phyloP scores from a whole-genome alignment of 2,797 vertebrate species.

The Scomberomorus guttatus region DNA sequence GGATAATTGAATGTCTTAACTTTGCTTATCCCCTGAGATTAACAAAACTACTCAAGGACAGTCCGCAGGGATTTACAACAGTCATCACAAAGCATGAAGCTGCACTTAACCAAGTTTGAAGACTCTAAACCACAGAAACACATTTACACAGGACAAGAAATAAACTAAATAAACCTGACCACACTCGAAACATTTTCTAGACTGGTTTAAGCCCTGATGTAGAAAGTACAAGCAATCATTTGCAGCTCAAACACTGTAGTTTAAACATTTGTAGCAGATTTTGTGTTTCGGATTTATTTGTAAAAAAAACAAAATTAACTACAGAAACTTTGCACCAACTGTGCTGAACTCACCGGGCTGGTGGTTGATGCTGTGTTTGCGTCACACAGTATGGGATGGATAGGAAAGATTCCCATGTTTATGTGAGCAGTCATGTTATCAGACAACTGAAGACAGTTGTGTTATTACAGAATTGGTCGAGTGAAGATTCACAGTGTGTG shows the following conservation, averaged over 20 bases:
- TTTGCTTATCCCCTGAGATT: conserved; percentile 22
- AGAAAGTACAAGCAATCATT: not conserved
- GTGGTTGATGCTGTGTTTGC: too few species aligned
- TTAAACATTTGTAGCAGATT: not conserved
- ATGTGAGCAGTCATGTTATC: too few species aligned
- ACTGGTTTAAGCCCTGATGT: not conserved
- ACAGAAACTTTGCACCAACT: not conserved
- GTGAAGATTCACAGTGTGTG: too few species aligned
- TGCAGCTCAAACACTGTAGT: not conserved
- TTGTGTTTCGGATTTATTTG: not conserved
- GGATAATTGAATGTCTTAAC: conserved; percentile 25
- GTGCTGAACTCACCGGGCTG: not conserved
- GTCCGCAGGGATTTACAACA: conserved; percentile 16
- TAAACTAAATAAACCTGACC: not conserved
- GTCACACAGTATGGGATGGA: too few species aligned
- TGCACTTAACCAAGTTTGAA: conserved; percentile 10
- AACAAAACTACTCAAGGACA: conserved; percentile 40
- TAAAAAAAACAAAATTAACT: not conserved
- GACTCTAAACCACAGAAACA: conserved; percentile 9
- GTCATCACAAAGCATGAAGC: conserved; percentile 4
- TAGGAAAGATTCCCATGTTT: too few species aligned
- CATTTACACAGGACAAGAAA: not conserved
- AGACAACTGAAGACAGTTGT: too few species aligned
- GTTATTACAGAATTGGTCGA: too few species aligned
- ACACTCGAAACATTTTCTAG: conserved; percentile 7